Evolutionary conservation across 2,888 invertebrate species (phyloP), one percentile per base, ranked within the genome.

Genomic region (Ctena decussata): DNA sequence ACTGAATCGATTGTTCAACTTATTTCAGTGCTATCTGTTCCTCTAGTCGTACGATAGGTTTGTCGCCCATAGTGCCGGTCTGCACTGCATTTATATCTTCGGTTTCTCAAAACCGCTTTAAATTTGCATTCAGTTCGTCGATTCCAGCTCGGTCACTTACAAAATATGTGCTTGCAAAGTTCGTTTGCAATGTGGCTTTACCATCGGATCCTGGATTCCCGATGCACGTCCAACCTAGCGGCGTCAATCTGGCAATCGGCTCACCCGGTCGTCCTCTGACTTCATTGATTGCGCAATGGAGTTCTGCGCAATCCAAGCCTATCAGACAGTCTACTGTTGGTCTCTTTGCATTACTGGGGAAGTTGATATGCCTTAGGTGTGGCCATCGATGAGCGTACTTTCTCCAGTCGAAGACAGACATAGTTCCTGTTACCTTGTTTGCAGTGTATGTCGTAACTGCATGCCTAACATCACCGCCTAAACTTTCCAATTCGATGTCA

Each of bases 201-300:
- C 24, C 21, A n/a, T 24, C 49, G 18, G 30, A 21, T 41, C 49
- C 24, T 11, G 69, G 32, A n/a, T 53, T 60, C 15, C 82, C 84
- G 35, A 82, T 78, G 53, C 84, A 84, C 21, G 84, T 89, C 87
- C 86, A 90, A 21, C 86, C 82, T 24, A 90, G 41, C 24, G 84
- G 87, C 0, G 86, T 90, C 5, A 86, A 72, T 15, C 82, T 60
- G 0, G 86, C 86, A 0, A 86, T 49, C 24, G 86, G 90, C 35
- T 88, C 83, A 15, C 81, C 77, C 3, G 60, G 69, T 39, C 65
- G 32, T 15, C 86, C 85, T 53, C 71, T 41, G 5, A 87, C 49
- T 77, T 87, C 86, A 60, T 75, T 32, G 32, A 85, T 46, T 18
- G 86, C 79, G 35, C 70, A 70, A n/a, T n/a, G n/a, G 35, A 88